Evolutionary conservation across 2,888 invertebrate genomes (phyloP), one percentile per base, ranked within the genome.

Genomic region (Stenodema calcarata): DNA sequence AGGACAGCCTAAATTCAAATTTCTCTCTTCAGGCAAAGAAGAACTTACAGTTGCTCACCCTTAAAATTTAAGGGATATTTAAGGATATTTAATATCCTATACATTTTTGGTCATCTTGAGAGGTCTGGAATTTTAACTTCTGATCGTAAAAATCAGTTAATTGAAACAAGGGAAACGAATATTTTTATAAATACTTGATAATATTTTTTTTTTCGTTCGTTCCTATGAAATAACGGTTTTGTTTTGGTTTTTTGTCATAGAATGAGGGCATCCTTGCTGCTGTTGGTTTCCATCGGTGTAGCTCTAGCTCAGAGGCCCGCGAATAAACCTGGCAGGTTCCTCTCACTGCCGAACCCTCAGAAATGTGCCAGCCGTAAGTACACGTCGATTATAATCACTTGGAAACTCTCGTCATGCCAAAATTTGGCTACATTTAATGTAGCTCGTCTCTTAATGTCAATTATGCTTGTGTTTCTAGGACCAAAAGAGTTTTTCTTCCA

Each of bases 401-500:
- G 35, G 35, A 35, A 35, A 35, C 35, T 7, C 7, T 35, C 7
- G 35, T 35, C n/a, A n/a, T n/a, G n/a, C n/a, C 2, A 7, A 35
- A 35, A 35, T 4, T 35, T 35, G 35, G 7, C 4, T 7, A 35
- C 35, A 35, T 2, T 35, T 2, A 35, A 35, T 35, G 2, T 35
- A 2, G 2, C 2, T 35, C 2, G 7, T 7, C 35, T 35, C 2
- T 4, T 35, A 35, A 35, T 2, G 7, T 35, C 4, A 2, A 35
- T n/a, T 1, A 16, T 50, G 50, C n/a, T 16, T 50, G n/a, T 7
- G 44, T 41, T 80, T 86, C 12, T 92, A 96, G 96, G 96, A 91
- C 97, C 97, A 90, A 97, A 97, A 92, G 96, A 97, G 91, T 97
- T 97, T 93, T 95, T 95, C 92, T 96, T 95, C 92, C 93, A 94